Evolutionary conservation across 1,140 invertebrate genomes (phyloP), one percentile per base, ranked within the genome.

Genomic region (Vollenhovia emeryi): DNA sequence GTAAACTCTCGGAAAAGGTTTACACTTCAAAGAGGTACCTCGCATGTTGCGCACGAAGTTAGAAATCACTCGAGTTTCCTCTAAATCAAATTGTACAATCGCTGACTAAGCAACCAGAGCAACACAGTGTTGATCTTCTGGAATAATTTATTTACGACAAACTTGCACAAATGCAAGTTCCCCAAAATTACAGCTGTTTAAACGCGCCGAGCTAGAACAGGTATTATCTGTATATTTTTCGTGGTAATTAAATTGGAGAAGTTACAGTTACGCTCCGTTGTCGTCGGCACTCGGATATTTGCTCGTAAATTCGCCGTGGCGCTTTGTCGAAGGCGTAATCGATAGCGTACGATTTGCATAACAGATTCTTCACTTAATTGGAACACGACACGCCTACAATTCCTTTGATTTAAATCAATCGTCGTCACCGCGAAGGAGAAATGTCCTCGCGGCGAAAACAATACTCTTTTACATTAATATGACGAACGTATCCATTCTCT

Each of bases 351-450:
- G 66, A 82, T 82, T 73, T 82, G 52, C 78, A 82, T 82, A 82
- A 82, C 66, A 82, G 78, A 82, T 82, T 82, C 78, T 82, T 82
- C 50, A 57, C 52, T 71, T 82, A 82, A 82, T 82, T 82, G 78
- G 36, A 73, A 59, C 78, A 82, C 50, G 78, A 43, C 62, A 27
- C 78, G 36, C 33, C 36, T 55, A 57, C 66, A 68, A 45, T 82
- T 82, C n/a, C 78, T 82, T 71, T 71, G 48, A 55, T 69, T 80
- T 80, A 69, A 69, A 55, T 82, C 52, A 30, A 15, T 59, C 43
- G 43, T 43, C 11, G 11, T 43, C 1, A 43, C 11, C 43, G 57
- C 2, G 48, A 8, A 33, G 57, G 21, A 33, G 74, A 33, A 45
- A 21, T 15, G 11, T 18, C 24, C 43, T 78, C 33, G 18, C 27